phyloP scores from a whole-genome alignment of 2,113 vertebrate genomes.

The Emydocephalus ijimae region DNA sequence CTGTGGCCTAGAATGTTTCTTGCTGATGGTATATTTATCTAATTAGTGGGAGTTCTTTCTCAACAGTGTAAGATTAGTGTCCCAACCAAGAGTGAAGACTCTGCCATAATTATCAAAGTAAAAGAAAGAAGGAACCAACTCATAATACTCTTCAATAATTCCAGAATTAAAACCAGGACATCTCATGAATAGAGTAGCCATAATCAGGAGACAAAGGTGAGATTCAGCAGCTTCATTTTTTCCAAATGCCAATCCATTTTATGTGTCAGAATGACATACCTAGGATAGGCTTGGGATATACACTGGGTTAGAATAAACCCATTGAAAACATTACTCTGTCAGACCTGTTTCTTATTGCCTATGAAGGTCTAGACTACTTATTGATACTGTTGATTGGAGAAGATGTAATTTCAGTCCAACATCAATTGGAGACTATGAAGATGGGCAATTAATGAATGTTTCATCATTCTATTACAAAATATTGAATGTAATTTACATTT shows the following conservation, averaged over 20 bases:
- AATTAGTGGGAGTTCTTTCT: neutral
- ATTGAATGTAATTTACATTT: neutral
- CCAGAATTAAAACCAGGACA: neutral
- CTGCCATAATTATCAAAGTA: neutral
- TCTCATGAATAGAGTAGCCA: neutral
- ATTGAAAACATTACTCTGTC: neutral
- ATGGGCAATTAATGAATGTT: neutral
- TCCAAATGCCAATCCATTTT: neutral
- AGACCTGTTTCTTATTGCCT: neutral
- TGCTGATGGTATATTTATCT: neutral
- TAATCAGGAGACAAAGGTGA: neutral
- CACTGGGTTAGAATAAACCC: neutral
- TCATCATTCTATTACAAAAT: neutral
- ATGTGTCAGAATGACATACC: neutral
- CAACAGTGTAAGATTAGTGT: neutral
- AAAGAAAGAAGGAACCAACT: neutral
- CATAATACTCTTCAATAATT: neutral
- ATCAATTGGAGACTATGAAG: neutral
- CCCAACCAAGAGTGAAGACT: neutral
- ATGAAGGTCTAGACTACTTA: neutral
- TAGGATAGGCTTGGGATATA: neutral
- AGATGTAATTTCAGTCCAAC: neutral
- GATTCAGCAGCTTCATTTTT: neutral
- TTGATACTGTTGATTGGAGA: neutral
- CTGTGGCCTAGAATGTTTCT: neutral